phyloP scores from a whole-genome alignment of 2,888 invertebrate species.

The Epistrophe grossulariae region DNA sequence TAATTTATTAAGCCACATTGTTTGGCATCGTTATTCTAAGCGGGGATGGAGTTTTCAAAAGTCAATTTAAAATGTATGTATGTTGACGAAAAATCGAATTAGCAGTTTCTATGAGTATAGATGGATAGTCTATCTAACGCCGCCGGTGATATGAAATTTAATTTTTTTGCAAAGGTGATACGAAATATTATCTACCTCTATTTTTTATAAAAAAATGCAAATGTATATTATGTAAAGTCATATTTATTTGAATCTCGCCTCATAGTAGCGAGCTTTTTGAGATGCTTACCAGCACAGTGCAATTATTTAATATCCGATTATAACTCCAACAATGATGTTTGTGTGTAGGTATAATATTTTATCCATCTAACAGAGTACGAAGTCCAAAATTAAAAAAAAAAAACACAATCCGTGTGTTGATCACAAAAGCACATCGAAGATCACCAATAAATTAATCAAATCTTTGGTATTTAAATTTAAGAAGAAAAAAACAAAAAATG shows the following conservation, averaged over 20 bases:
- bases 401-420: slow-evolving; percentile 29
- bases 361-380: slow-evolving; percentile 46
- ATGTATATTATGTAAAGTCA: slow-evolving; percentile 2
- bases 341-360: slow-evolving; percentile 14
- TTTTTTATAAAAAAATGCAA: neutral
- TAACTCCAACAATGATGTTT: slow-evolving; percentile 33
- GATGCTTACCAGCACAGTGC: slow-evolving; percentile 57
- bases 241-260: neutral
- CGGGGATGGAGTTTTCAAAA: neutral
- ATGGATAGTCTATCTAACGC: neutral
- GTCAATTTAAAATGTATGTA: neutral
- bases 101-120: neutral
- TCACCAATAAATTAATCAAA: slow-evolving; percentile 29
- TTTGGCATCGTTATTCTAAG: neutral
- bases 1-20: neutral
- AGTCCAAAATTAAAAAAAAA: slow-evolving; percentile 38
- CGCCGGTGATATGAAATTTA: neutral
- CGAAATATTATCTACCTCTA: too few relatives aligned
- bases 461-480: neutral
- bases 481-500: neutral
- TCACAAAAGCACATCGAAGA: slow-evolving; percentile 32
- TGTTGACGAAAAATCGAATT: neutral
- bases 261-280: slow-evolving; percentile 49
- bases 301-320: slow-evolving; percentile 53
- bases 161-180: slow-evolving; percentile 26